Evolutionary conservation across 2,888 invertebrate species (phyloP).

Genomic region (Lasioglossum zephyrum): DNA sequence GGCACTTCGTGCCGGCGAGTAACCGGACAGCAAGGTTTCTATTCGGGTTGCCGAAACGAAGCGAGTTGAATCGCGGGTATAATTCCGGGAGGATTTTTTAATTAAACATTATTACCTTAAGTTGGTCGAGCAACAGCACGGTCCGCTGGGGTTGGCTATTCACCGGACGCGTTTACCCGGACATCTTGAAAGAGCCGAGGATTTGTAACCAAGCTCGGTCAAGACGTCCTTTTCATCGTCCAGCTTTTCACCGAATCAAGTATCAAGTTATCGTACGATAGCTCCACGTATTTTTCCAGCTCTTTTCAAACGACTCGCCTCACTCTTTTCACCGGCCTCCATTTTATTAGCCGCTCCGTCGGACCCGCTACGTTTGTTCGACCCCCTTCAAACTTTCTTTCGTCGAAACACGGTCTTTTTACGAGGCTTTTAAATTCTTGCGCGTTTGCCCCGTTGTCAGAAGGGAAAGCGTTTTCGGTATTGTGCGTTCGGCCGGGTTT

Average conservation of each 20-base stretch:
- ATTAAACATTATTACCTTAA: conserved; percentile 40
- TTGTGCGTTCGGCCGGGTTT: not conserved
- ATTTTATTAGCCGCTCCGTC: not conserved
- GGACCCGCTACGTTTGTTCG: conserved; percentile 17
- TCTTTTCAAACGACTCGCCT: not conserved
- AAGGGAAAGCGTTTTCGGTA: not conserved
- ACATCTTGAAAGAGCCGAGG: not conserved
- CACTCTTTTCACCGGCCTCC: not conserved
- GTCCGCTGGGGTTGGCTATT: not conserved
- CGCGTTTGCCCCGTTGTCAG: not conserved
- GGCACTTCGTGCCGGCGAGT: not conserved
- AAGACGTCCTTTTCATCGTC: conserved; percentile 36
- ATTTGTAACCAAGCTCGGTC: conserved; percentile 47
- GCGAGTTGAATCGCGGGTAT: not conserved
- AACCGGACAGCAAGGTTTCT: not conserved
- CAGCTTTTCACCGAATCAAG: conserved; percentile 44
- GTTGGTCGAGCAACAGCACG: not conserved
- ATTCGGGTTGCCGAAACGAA: not conserved
- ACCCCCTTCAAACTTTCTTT: conserved; percentile 4
- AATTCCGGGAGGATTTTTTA: conserved; percentile 16
- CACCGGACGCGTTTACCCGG: not conserved
- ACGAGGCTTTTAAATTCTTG: not conserved
- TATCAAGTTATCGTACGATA: conserved; percentile 41
- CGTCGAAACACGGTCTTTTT: not conserved
- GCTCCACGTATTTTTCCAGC: conserved; percentile 6